Conservation (phyloP, 2,888 invertebrate genomes). For the Drosophila rubida region DNA sequence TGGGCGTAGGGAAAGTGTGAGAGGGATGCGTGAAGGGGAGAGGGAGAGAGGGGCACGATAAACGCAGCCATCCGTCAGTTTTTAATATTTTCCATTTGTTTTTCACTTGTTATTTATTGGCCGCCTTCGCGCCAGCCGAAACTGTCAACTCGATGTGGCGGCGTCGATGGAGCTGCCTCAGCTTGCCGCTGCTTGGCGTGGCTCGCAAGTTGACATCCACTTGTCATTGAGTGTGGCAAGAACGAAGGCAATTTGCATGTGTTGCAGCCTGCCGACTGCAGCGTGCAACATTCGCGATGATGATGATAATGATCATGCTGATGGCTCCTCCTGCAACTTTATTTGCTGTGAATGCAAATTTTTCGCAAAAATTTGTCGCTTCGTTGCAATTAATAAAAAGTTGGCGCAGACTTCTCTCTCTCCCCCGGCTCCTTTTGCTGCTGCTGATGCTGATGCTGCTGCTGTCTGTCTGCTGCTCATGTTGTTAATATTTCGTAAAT, state of each 20-base stretch:
- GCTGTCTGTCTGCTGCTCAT: slow-evolving; percentile 51
- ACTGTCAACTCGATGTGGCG: slow-evolving; percentile 41
- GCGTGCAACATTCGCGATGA: slow-evolving; percentile 18
- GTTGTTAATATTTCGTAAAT: slow-evolving; percentile 79
- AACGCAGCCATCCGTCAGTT: slow-evolving; percentile 81
- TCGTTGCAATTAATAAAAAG: slow-evolving; percentile 78
- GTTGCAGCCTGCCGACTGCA: slow-evolving; percentile 42
- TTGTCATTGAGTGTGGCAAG: slow-evolving; percentile 68
- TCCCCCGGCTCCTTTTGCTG: slow-evolving; percentile 2
- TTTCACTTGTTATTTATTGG: slow-evolving; percentile 78
- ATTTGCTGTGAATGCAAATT: slow-evolving; percentile 63
- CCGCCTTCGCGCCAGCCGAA: slow-evolving; percentile 32
- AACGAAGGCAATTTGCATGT: slow-evolving; percentile 62
- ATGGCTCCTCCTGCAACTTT: slow-evolving; percentile 65
- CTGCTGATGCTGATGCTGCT: too few relatives aligned
- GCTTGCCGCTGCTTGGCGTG: slow-evolving; percentile 14
- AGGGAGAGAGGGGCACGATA: slow-evolving; percentile 12
- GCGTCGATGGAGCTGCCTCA: slow-evolving; percentile 15
- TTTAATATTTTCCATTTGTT: slow-evolving; percentile 83
- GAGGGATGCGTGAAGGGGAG: neutral
- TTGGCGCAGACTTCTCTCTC: slow-evolving; percentile 51
- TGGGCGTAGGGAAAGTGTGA: neutral
- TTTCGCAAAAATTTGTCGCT: slow-evolving; percentile 71
- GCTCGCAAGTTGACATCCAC: slow-evolving; percentile 64
- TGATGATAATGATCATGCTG: slow-evolving; percentile 49